These are phyloP conservation scores for Anser cygnoides DNA, from an alignment of 2,113 vertebrate genomes.

Conservation along the genomic window DNA sequence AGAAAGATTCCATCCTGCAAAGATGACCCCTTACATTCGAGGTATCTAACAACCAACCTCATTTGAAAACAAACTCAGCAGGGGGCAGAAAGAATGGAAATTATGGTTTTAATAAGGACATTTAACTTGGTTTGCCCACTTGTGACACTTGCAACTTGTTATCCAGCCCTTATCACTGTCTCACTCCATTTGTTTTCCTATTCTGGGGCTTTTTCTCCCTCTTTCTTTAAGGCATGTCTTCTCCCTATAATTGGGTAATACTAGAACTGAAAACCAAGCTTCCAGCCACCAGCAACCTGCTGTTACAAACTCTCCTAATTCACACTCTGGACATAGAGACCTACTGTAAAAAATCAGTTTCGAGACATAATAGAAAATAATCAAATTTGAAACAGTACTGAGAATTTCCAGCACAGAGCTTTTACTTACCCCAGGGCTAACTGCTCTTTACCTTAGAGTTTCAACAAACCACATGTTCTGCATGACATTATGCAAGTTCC, in stretches of 20 bases:
- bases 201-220: background rate
- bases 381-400: background rate
- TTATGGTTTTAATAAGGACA: background rate
- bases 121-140: background rate
- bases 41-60: background rate
- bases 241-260: background rate
- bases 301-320: background rate
- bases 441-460: background rate
- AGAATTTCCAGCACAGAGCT: background rate
- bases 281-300: background rate
- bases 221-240: background rate
- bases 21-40: background rate
- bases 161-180: background rate
- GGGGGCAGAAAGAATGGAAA: background rate
- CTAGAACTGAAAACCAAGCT: too few relatives aligned
- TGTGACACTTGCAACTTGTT: background rate
- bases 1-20: too few relatives aligned
- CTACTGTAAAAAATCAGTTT: background rate
- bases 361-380: background rate
- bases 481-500: background rate
- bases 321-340: background rate
- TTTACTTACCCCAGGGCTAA: background rate
- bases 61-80: background rate
- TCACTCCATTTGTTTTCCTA: background rate
- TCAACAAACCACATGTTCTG: background rate